A percentile compares a stretch with the other conserved stretches of the same genome.
phyloP scores from a whole-genome alignment of 1,140 invertebrate genomes.

The Nasonia vitripennis region DNA sequence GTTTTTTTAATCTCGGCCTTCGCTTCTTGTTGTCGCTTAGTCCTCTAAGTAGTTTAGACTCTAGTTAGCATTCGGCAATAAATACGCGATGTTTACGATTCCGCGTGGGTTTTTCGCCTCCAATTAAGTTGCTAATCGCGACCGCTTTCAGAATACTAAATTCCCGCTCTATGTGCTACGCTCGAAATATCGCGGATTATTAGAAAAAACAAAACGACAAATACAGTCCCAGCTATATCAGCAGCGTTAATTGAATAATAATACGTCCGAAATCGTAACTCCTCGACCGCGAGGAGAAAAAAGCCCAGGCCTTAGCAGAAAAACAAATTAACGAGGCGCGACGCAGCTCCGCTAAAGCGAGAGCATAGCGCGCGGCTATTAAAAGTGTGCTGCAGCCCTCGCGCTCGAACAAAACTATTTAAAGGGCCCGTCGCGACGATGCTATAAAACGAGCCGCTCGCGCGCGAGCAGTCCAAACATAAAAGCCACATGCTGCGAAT shows the following conservation, averaged over 20 bases:
- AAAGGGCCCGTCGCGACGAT: constrained; percentile 33
- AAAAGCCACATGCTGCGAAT: constrained; percentile 47
- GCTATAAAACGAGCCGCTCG: constrained; percentile 25
- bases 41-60: neutral
- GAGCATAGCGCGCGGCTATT: neutral
- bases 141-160: neutral
- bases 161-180: neutral
- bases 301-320: neutral
- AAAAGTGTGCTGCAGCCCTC: constrained; percentile 22
- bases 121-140: neutral
- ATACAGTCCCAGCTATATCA: too few relatives aligned
- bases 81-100: neutral
- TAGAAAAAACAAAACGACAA: too few relatives aligned
- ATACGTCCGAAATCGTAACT: too few relatives aligned
- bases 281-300: too few relatives aligned
- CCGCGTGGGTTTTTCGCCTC: neutral
- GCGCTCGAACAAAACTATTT: constrained; percentile 30
- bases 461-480: constrained; percentile 34
- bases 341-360: neutral
- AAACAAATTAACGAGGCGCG: constrained; percentile 24
- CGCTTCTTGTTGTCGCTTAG: neutral
- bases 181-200: too few relatives aligned
- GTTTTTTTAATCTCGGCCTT: neutral
- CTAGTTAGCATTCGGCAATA: neutral
- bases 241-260: too few relatives aligned